Evolutionary conservation across 2,888 invertebrate genomes (phyloP), one percentile per base, ranked within the genome.

Genomic region (Melangyna quadrimaculata): DNA sequence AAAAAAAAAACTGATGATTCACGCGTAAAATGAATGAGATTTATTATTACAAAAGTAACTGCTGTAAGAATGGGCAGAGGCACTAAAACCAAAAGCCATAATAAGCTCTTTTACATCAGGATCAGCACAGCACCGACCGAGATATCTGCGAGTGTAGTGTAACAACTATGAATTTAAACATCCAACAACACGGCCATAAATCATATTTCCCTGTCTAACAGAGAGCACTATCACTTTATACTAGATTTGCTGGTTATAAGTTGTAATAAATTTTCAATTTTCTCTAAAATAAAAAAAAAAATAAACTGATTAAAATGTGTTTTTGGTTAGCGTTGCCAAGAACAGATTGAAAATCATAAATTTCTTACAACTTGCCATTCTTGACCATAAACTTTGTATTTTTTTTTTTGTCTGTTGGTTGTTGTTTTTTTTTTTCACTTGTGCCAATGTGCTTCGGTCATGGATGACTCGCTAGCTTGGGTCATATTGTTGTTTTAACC

Each of bases 281-380:
- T 75, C n/a, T 59, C 51, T 48, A 4, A 17, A 67, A n/a, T 12
- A 40, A 70, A 53, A 57, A 57, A 22, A 19, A 70, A 70, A 27
- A 17, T 71, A 67, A 79, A 80, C 80, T 84, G 80, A 84, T 80
- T 80, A 84, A 79, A 84, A 84, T 84, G 75, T 80, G 75, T 84
- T 84, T 84, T 80, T 61, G 72, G 29, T 53, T 77, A 35, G 69
- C 69, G 35, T 72, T 84, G 80, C 84, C 84, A 84, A 84, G 80
- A 84, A 80, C 84, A 80, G 84, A 84, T 84, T 84, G 84, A 80
- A 80, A 77, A 80, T 84, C 80, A 84, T 84, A 84, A 84, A 84
- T 84, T 80, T 84, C 75, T 80, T 84, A 80, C 65, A 80, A 80
- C 71, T 75, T 71, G 35, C 71, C 59, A 79, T 79, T 79, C 79